Evolutionary conservation across 2,113 vertebrate species (phyloP), one percentile per base, ranked within the genome.

Genomic region (Rhegmatorhina hoffmannsi): DNA sequence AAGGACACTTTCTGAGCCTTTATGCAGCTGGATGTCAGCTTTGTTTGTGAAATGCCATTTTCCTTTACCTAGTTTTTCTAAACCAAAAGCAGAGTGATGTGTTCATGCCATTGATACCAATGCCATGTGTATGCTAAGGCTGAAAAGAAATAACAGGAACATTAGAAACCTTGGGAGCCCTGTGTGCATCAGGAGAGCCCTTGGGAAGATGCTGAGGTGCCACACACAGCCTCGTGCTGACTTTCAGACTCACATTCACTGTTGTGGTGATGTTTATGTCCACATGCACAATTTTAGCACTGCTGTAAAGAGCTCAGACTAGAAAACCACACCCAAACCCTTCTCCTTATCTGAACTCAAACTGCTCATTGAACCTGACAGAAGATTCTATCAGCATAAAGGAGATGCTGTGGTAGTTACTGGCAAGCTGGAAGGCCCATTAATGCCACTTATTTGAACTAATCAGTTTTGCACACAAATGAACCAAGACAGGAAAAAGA

Each of bases 141-240:
- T 76, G 36, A 49, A 6, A 1, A 58, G 6, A 29, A 70, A 3
- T 7, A 67, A 23, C 11, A 44, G 59, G 38, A 75, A 17, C 17
- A 23, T 3, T 14, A 53, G 59, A 52, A 86, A 26, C 6, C 26
- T 8, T 7, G 36, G 33, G 75, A 80, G 29, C 12, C 8, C 13
- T 1, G 0, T 0, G 17, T 3, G 38, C 60, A 20, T 24, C 40
- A n/a, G 44, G 17, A 31, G 29, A 69, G 20, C 11, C 19, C 31
- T 44, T 3, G 17, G 62, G 53, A 60, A 73, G 67, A 3, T 10
- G 15, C 13, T 6, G 34, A 64, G 40, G 66, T 21, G 68, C 56
- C 19, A 11, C 0, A 0, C n/a, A 24, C 14, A 73, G 76, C 43
- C 62, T 46, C 11, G 33, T 4, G 24, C 62, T 8, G 33, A 25